A percentile compares a stretch with the other conserved stretches of the same genome.
These are phyloP conservation scores for Clusia tigrina DNA, from an alignment of 2,888 invertebrate species.

Conservation along the genomic window DNA sequence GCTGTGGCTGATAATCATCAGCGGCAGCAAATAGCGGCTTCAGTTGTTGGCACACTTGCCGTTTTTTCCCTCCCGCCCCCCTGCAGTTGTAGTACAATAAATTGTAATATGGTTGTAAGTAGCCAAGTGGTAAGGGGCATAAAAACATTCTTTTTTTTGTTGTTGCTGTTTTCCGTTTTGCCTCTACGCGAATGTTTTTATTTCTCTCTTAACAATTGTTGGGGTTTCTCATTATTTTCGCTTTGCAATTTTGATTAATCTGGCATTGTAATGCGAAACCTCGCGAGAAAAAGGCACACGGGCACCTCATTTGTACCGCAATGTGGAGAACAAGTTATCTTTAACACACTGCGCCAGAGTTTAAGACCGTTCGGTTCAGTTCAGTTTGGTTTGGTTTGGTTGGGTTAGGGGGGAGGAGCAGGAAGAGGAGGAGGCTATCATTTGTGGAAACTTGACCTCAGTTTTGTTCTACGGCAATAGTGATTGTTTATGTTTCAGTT, in stretches of 20 bases:
- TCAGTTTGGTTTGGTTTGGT: no score
- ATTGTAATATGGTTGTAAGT: slow-evolving; percentile 5
- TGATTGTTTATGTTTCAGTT: not conserved
- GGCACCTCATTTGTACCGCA: no score
- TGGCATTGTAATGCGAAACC: slow-evolving; percentile 57
- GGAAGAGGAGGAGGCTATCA: no score
- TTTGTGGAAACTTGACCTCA: slow-evolving; percentile 6
- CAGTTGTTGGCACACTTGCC: slow-evolving; percentile 1
- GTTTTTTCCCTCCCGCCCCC: not conserved
- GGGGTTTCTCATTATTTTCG: slow-evolving; percentile 25
- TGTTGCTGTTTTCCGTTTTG: not conserved
- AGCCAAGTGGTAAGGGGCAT: not conserved
- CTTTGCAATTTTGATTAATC: slow-evolving; percentile 54
- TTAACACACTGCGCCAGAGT: no score
- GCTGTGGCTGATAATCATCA: slow-evolving; percentile 26
- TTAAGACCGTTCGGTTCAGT: no score
- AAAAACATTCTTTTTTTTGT: slow-evolving; percentile 5
- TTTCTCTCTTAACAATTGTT: slow-evolving; percentile 51
- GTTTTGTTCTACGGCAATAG: no score
- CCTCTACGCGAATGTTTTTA: slow-evolving; percentile 48
- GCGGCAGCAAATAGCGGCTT: not conserved
- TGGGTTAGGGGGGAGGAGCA: no score
- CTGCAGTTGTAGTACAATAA: not conserved
- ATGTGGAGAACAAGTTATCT: no score
- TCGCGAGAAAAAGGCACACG: no score